Base-by-base conservation (phyloP, 2,888 invertebrate genomes). In the Masnerella sp. region DNA sequence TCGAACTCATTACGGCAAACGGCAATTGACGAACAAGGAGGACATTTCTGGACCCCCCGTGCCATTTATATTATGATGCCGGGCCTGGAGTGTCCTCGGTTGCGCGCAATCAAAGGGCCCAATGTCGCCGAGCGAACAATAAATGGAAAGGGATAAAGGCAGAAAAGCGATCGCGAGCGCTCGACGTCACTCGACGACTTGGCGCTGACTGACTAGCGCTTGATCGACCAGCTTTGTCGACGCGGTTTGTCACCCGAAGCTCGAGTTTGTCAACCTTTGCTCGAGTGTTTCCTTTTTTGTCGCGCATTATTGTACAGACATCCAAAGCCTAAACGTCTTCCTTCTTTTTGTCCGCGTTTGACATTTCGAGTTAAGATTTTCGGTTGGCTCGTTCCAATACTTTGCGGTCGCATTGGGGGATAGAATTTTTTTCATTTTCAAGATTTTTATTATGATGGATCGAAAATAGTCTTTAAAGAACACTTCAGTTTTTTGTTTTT, bases 211-310 rank as follows among this genome's bases (percentile, higher is more conserved):
- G 22, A 22, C 22, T 22, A 7, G 38, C 14, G 45, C 38, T 68
- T 71, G 72, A 72, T 72, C 65, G 72, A 69, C 69, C 69, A 58
- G 56, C 72, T 65, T 75, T 75, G 75, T 75, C 42, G 32, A 51
- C 30, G 36, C 52, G 65, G 68, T 75, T 75, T 68, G 75, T 75
- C 75, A 62, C 72, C 67, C 54, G 30, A 56, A 56, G 12, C 12
- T 49, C 18, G 22, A 61, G 59, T 61, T 25, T 11, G 11, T 47
- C 22, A 15, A 15, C 32, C 30, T 61, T 61, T 61, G 14, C 22
- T 36, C 15, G 5, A 15, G 22, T 61, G 18, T 47, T 28, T 45
- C 11, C 8, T 14, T 25, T 45, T 45, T 45, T 45, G 4, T 25
- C 25, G n/a, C n/a, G 7, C 17, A 7, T 22, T 47, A 36, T 36